These are phyloP conservation scores for Eledona agricola DNA, from an alignment of 2,888 invertebrate genomes.

Conservation along the genomic window DNA sequence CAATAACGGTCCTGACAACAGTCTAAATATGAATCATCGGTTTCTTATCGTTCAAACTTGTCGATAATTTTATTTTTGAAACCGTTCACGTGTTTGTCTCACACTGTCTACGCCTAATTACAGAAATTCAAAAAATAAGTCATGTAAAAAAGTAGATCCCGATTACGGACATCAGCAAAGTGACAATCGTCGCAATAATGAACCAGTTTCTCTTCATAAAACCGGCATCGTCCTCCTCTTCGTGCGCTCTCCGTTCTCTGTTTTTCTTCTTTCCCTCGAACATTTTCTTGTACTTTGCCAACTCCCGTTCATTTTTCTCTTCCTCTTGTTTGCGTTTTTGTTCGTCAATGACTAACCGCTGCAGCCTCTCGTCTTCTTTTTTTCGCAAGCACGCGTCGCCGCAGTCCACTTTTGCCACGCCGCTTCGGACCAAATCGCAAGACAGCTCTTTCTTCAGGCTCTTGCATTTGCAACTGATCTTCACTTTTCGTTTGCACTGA, in stretches of 20 bases:
- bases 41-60: no score
- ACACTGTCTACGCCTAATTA: no score
- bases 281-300: constrained; percentile 81
- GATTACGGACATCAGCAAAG: background rate
- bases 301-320: constrained; percentile 74
- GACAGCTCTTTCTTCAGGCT: constrained; percentile 77
- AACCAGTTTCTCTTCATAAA: constrained; percentile 64
- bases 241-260: constrained; percentile 63
- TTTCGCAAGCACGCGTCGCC: constrained; percentile 72
- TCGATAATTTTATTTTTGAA: no score
- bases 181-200: constrained; percentile 43
- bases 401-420: constrained; percentile 66
- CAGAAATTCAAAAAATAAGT: no score
- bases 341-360: constrained; percentile 67
- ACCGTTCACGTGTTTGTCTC: no score
- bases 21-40: no score
- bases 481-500: constrained; percentile 81
- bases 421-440: constrained; percentile 69
- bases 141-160: constrained; percentile 5
- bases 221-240: constrained; percentile 52
- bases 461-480: constrained; percentile 80
- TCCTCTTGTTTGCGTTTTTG: constrained; percentile 71
- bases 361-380: constrained; percentile 65
- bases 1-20: no score
- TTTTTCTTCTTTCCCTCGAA: constrained; percentile 72